Conservation (phyloP, 1,140 invertebrate species). For the Eumeta japonica region DNA sequence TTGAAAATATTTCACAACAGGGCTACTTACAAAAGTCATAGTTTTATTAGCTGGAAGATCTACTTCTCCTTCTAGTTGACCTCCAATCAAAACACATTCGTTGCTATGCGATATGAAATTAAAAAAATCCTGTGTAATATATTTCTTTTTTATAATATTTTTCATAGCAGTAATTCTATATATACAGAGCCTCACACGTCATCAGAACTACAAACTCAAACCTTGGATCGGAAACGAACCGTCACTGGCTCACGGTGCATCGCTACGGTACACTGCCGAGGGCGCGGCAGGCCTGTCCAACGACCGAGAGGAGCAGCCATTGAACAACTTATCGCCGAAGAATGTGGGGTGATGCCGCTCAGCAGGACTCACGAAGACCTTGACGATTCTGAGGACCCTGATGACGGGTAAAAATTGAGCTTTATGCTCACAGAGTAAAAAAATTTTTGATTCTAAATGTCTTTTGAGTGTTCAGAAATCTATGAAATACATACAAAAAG, state of each 20-base stretch:
- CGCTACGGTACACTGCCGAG: constrained; percentile 38
- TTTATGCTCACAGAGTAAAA: neutral
- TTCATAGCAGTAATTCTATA: no score
- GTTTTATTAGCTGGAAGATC: no score
- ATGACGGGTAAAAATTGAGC: constrained; percentile 35
- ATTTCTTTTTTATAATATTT: no score
- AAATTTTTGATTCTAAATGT: neutral
- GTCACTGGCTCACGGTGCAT: constrained; percentile 29
- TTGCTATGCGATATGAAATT: no score
- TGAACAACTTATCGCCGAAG: constrained; percentile 46
- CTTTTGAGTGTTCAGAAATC: constrained; percentile 2
- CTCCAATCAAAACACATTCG: no score
- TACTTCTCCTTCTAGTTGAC: no score
- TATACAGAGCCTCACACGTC: constrained; percentile 42
- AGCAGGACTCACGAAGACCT: constrained; percentile 41
- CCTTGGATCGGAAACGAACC: constrained; percentile 36
- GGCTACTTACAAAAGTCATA: no score
- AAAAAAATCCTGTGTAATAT: no score
- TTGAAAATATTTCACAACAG: no score
- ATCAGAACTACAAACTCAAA: constrained; percentile 42
- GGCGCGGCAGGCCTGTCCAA: constrained; percentile 28
- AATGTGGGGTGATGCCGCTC: constrained; percentile 36
- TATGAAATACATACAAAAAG: no score
- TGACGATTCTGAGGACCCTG: constrained; percentile 45
- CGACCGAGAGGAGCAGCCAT: constrained; percentile 37